Evolutionary conservation across 2,888 invertebrate species (phyloP).

Genomic region (Nephrotoma guestfalica): DNA sequence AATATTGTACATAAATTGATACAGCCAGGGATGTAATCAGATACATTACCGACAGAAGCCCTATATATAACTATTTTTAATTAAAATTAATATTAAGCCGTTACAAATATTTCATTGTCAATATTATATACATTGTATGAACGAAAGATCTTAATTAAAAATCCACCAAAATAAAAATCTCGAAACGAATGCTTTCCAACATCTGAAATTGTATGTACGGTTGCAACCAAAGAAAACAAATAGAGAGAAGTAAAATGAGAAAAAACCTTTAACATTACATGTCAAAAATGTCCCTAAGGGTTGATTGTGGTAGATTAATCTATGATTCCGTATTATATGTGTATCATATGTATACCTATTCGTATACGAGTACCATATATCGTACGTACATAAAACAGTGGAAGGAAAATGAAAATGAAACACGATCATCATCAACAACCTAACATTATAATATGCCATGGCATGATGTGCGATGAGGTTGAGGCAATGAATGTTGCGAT

Average conservation of each 20-base stretch:
- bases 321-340: neutral
- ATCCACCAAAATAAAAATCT: neutral
- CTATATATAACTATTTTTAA: neutral
- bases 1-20: neutral
- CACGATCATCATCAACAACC: neutral
- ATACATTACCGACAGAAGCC: neutral
- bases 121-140: neutral
- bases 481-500: neutral
- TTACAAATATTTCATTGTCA: neutral
- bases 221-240: neutral
- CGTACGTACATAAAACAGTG: neutral
- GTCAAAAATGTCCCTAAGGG: slow-evolving; percentile 4
- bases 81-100: neutral
- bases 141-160: neutral
- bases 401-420: neutral
- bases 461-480: neutral
- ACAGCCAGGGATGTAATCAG: neutral
- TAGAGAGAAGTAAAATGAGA: neutral
- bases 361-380: neutral
- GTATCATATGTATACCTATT: neutral
- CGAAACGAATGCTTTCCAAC: neutral
- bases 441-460: neutral
- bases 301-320: slow-evolving; percentile 4
- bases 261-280: slow-evolving; percentile 4
- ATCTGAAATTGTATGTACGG: neutral